Evolutionary conservation across 2,888 invertebrate genomes (phyloP).

Genomic region (Aporophyla nigra): DNA sequence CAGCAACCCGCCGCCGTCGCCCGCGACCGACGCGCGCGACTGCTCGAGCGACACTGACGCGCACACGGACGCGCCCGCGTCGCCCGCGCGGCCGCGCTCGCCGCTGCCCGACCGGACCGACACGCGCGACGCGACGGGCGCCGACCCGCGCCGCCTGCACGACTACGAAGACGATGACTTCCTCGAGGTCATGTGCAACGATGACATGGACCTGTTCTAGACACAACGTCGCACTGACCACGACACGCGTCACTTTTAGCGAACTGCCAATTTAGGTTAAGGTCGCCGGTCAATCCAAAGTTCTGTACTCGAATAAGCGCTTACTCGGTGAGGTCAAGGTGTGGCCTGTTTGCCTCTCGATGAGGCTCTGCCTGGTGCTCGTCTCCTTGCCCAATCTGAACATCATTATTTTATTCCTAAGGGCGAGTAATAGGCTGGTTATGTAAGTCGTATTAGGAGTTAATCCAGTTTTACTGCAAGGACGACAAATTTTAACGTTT

Average conservation of each 20-base stretch:
- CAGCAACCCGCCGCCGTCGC: constrained; percentile 95
- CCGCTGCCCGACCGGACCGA: constrained; percentile 67
- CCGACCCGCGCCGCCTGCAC: constrained; percentile 78
- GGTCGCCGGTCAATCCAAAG: constrained; percentile 51
- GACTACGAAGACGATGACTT: constrained; percentile 93
- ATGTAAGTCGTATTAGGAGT: constrained; percentile 41
- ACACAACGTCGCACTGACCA: background rate
- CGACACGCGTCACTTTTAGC: constrained; percentile 21
- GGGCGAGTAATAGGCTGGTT: constrained; percentile 38
- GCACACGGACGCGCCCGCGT: constrained; percentile 61
- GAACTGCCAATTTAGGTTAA: constrained; percentile 50
- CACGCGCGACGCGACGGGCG: constrained; percentile 50
- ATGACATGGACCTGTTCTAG: constrained; percentile 94
- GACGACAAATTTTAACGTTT: constrained; percentile 28
- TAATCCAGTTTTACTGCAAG: constrained; percentile 34
- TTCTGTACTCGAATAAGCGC: constrained; percentile 55
- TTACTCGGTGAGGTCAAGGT: constrained; percentile 17
- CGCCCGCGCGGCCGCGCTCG: constrained; percentile 58
- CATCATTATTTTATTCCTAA: constrained; percentile 38
- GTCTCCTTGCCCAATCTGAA: constrained; percentile 44
- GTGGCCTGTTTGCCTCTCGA: constrained; percentile 30
- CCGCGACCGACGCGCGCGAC: constrained; percentile 93
- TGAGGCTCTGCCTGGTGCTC: constrained; percentile 54
- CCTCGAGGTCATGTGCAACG: constrained; percentile 93
- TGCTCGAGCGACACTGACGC: constrained; percentile 92